A percentile compares a stretch with the other conserved stretches of the same genome.
Conservation (phyloP, 2,113 vertebrate species). For the Erpornis zantholeuca region DNA sequence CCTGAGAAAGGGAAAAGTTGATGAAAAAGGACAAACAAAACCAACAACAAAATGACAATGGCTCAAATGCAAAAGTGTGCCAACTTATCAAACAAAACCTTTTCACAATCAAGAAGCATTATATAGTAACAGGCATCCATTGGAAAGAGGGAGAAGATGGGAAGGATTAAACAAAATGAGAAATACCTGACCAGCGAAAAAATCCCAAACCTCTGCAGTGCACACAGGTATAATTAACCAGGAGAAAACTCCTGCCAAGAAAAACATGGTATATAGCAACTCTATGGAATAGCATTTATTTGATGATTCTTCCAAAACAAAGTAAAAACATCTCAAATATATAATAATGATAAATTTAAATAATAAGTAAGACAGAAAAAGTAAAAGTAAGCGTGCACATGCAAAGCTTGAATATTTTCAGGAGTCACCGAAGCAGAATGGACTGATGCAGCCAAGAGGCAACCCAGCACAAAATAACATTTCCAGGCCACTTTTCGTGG, state of each 20-base stretch:
- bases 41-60: rapidly evolving
- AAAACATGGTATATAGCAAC: rapidly evolving
- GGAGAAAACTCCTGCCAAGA: not conserved
- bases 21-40: not conserved
- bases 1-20: not conserved
- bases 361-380: not conserved
- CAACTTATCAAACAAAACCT: not conserved
- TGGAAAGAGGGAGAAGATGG: rapidly evolving
- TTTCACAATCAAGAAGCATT: rapidly evolving
- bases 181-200: rapidly evolving
- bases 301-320: rapidly evolving
- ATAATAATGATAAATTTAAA: rapidly evolving
- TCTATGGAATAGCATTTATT: too few species aligned
- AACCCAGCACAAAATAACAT: rapidly evolving
- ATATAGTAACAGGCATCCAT: too few species aligned
- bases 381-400: rapidly evolving
- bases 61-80: rapidly evolving
- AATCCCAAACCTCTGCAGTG: rapidly evolving
- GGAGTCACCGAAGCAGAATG: rapidly evolving
- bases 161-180: rapidly evolving
- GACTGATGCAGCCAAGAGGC: rapidly evolving
- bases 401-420: rapidly evolving
- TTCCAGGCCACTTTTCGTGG: rapidly evolving
- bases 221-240: rapidly evolving
- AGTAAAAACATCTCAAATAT: not conserved